Percentiles rank a stretch among this genome's conserved stretches.
Conservation (phyloP, 1,140 invertebrate species). For the Onthophagus taurus region DNA sequence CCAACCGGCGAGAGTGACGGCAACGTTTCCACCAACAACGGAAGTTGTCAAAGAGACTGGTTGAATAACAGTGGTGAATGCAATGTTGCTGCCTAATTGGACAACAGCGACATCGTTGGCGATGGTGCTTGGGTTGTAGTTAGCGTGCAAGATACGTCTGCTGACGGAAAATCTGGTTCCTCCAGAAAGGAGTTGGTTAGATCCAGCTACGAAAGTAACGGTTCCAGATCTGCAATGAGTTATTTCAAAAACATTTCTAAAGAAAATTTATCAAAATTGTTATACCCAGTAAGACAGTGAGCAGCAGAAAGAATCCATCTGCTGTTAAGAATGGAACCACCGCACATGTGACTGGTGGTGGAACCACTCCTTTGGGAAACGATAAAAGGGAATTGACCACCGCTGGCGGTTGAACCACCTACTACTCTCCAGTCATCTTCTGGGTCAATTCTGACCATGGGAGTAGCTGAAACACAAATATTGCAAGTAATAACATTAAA, state of each 20-base stretch:
- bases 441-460: constrained; percentile 1
- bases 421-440: constrained; percentile 27
- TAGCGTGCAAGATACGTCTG: constrained; percentile 5
- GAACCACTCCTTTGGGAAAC: constrained; percentile 35
- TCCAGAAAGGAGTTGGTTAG: constrained; percentile 7
- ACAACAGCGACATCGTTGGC: constrained; percentile 7
- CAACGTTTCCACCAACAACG: constrained; percentile 22
- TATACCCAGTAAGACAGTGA: constrained; percentile 21
- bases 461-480: constrained; percentile 1
- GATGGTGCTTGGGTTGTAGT: constrained; percentile 3
- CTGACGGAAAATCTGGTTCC: background rate
- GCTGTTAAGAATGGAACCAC: constrained; percentile 7
- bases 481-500: too few species aligned
- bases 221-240: background rate
- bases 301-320: constrained; percentile 18
- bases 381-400: constrained; percentile 38
- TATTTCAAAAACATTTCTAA: too few species aligned
- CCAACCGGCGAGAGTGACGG: constrained; percentile 40
- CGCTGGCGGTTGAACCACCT: constrained; percentile 36
- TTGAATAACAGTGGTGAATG: background rate
- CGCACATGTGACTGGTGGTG: constrained; percentile 13
- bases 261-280: background rate
- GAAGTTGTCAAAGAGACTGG: constrained; percentile 4
- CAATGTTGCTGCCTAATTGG: background rate
- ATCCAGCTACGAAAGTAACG: background rate